Percentiles rank a stretch among this genome's conserved stretches.
phyloP scores from a whole-genome alignment of 1,140 invertebrate genomes.

The Trichomalopsis sarcophagae region DNA sequence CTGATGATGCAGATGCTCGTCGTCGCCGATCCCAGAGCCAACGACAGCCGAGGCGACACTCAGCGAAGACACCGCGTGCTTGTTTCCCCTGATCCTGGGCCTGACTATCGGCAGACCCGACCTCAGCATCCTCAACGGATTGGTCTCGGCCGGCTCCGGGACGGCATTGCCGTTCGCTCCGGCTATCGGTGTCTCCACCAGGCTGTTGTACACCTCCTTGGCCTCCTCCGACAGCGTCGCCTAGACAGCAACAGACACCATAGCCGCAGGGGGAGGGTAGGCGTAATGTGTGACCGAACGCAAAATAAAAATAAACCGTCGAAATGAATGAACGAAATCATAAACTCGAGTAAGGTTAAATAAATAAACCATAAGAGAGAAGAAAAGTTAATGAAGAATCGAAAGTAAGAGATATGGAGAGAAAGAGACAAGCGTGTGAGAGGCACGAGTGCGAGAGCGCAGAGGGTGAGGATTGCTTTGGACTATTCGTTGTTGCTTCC shows the following conservation, averaged over 20 bases:
- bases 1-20: constrained; percentile 30
- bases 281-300: constrained; percentile 41
- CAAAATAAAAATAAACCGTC: constrained; percentile 40
- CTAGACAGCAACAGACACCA: constrained; percentile 59
- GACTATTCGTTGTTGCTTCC: background rate
- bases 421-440: background rate
- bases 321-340: background rate
- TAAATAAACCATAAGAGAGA: background rate
- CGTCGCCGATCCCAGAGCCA: constrained; percentile 1
- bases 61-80: constrained; percentile 62
- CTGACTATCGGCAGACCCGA: constrained; percentile 79
- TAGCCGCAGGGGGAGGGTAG: constrained; percentile 44
- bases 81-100: constrained; percentile 78
- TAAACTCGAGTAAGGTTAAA: background rate
- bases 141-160: constrained; percentile 73
- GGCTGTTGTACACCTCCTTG: constrained; percentile 92
- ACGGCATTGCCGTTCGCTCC: constrained; percentile 23
- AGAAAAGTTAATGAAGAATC: background rate
- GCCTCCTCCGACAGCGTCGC: constrained; percentile 87
- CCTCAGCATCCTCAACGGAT: constrained; percentile 85
- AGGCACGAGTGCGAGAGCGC: background rate
- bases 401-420: background rate
- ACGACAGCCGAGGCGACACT: background rate
- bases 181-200: constrained; percentile 84
- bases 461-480: background rate